Evolutionary conservation across 1,140 invertebrate species (phyloP), one percentile per base, ranked within the genome.

Genomic region (Wasmannia auropunctata): DNA sequence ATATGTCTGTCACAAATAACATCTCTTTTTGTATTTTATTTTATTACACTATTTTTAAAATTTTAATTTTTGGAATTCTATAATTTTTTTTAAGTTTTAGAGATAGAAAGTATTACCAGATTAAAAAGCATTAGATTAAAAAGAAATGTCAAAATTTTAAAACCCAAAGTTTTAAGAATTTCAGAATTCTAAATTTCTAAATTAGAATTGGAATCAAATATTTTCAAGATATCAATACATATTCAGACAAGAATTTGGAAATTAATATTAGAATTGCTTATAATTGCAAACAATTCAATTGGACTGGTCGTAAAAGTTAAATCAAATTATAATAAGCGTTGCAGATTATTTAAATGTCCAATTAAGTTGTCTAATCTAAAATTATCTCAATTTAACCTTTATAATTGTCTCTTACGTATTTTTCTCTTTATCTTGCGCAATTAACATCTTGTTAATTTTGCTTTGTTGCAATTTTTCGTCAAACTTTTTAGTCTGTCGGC

Each of bases 401-500:
- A 69, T 22, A 51, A 86, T 10, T 43, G 16, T 79, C 8, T 67
- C 69, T 89, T 19, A 92, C 90, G 65, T 79, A 4, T 86, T 86
- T 60, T 91, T 91, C 11, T 89, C 58, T 5, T 85, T 69, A 37
- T 91, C n/a, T n/a, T n/a, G n/a, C n/a, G n/a, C 74, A 7, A 93
- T 91, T 11, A 93, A 89, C 7, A 51, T 51, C 67, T 92, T 34
- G 8, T 8, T 8, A 34, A 22, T 65, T 4, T 65, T 91, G 0
- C 75, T 92, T 49, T 87, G 70, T 6, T 90, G 90, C 11, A 75
- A 86, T 31, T 85, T 91, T 11, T 89, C 19, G 8, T 92, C 63
- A 22, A 88, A 49, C 37, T 93, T 94, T 49, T 70, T 87, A 0
- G 86, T 92, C 81, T 95, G 91, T 69, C 91, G 88, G 76, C 94